phyloP scores from a whole-genome alignment of 2,113 vertebrate species.

The Zapus hudsonius region DNA sequence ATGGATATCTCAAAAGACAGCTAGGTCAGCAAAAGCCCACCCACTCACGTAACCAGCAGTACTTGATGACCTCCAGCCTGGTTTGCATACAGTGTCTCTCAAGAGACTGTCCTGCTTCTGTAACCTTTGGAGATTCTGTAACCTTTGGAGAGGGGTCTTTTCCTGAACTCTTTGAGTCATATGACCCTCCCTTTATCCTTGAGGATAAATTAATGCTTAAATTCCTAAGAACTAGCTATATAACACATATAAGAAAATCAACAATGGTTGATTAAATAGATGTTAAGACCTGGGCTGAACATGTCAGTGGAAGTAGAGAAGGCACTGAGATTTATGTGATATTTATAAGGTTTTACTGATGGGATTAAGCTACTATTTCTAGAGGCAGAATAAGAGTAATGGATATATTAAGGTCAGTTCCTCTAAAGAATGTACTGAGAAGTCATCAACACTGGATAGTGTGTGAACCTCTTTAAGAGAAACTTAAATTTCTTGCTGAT shows the following conservation, averaged over 20 bases:
- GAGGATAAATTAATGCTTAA: not conserved
- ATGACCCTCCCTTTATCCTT: not conserved
- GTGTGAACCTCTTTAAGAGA: not conserved
- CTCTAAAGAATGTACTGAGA: not conserved
- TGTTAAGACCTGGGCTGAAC: not conserved
- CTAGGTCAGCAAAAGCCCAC: not conserved
- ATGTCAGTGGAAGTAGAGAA: not conserved
- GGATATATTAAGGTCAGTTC: not conserved
- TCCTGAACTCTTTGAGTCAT: not conserved
- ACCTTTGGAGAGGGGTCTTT: not conserved
- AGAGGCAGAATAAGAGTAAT: not conserved
- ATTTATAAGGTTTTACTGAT: not conserved
- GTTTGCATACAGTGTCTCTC: not conserved
- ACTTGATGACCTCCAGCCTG: fast-evolving
- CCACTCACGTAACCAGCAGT: too few species aligned
- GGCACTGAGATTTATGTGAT: not conserved
- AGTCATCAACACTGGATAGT: not conserved
- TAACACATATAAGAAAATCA: not conserved
- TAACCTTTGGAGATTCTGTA: not conserved
- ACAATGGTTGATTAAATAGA: not conserved
- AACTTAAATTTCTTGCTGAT: not conserved
- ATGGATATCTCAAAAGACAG: not conserved
- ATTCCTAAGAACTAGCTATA: not conserved
- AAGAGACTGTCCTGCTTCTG: not conserved
- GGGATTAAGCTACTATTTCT: not conserved